Evolutionary conservation across 2,888 invertebrate species (phyloP).

Genomic region (Chymomyza caudatula): DNA sequence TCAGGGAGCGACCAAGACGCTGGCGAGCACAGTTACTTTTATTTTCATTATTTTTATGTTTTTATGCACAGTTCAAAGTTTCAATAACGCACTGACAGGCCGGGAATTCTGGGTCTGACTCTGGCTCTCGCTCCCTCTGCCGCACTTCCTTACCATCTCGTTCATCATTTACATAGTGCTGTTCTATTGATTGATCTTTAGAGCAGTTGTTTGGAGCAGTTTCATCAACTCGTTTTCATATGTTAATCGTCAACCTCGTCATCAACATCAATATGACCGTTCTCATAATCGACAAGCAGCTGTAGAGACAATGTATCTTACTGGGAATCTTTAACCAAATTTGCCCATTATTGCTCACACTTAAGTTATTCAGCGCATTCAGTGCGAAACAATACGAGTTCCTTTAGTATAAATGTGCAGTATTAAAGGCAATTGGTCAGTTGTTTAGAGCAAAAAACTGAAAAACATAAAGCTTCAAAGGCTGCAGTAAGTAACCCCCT

Average conservation of each 20-base stretch:
- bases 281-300: background rate
- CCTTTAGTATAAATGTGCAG: too few relatives aligned
- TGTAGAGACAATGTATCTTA: background rate
- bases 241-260: slow-evolving; percentile 28
- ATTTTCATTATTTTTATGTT: background rate
- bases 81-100: slow-evolving; percentile 56
- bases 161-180: slow-evolving; percentile 50
- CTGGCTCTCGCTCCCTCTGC: slow-evolving; percentile 1
- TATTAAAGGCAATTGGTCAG: too few relatives aligned
- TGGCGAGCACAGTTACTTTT: slow-evolving; percentile 36
- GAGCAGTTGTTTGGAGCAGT: slow-evolving; percentile 35
- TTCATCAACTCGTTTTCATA: slow-evolving; percentile 57
- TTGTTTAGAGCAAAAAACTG: too few relatives aligned
- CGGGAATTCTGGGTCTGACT: slow-evolving; percentile 30
- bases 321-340: background rate
- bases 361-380: background rate
- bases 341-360: background rate
- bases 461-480: too few relatives aligned
- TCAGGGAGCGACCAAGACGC: background rate
- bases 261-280: background rate
- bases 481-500: too few relatives aligned
- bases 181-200: slow-evolving; percentile 57
- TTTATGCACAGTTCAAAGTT: slow-evolving; percentile 41
- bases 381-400: too few relatives aligned
- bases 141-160: slow-evolving; percentile 20